Conservation (phyloP, 35 echinoderm and acorn worm genomes). For the Strongylocentrotus purpuratus region DNA sequence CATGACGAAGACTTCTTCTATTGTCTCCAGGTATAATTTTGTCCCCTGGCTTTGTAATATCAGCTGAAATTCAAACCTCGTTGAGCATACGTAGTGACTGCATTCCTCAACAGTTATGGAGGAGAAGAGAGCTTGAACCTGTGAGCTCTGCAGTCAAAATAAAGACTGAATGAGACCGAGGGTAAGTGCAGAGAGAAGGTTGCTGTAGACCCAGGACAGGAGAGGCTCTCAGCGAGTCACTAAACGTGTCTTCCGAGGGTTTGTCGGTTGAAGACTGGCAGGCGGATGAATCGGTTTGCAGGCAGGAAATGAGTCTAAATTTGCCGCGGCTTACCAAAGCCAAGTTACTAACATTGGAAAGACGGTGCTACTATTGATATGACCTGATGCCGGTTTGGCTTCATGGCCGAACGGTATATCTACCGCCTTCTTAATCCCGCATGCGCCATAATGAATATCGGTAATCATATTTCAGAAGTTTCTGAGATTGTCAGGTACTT, state of each 20-base stretch:
- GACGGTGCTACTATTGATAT: constrained; percentile 29
- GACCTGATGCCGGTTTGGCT: neutral
- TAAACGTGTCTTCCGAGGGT: neutral
- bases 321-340: constrained; percentile 20
- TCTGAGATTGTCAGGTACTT: neutral
- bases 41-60: neutral
- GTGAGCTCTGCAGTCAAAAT: neutral
- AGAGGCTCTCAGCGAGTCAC: neutral
- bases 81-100: neutral
- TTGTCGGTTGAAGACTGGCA: neutral
- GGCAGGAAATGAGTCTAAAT: constrained; percentile 51
- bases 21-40: neutral
- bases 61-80: neutral
- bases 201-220: neutral
- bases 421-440: neutral
- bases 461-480: neutral
- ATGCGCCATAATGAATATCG: neutral
- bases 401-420: neutral
- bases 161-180: neutral
- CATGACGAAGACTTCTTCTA: neutral
- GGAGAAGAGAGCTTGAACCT: neutral
- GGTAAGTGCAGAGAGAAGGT: neutral
- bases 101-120: neutral
- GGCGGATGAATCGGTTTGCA: constrained; percentile 22
- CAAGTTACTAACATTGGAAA: constrained; percentile 19